These are phyloP conservation scores for Ochropleura leucogaster DNA, from an alignment of 2,888 invertebrate species.

Conservation along the genomic window DNA sequence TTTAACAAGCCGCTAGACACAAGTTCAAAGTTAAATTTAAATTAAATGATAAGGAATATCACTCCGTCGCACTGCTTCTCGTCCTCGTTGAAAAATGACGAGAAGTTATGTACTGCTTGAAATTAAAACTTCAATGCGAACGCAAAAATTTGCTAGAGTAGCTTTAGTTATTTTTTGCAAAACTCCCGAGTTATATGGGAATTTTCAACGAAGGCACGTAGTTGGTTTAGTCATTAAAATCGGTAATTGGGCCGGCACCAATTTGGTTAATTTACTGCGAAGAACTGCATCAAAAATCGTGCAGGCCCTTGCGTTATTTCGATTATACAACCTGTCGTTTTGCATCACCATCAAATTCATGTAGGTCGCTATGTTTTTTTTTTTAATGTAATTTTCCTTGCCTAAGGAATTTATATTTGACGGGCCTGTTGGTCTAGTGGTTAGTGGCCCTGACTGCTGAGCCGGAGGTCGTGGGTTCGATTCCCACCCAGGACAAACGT, in stretches of 20 bases:
- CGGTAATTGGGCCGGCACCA: conserved; percentile 19
- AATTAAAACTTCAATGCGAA: conserved; percentile 22
- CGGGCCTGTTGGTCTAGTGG: no score
- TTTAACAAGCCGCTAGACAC: conserved; percentile 41
- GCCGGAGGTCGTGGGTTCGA: no score
- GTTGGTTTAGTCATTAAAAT: conserved; percentile 34
- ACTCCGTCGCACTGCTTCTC: conserved; percentile 26
- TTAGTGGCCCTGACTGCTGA: no score
- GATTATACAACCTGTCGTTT: no score
- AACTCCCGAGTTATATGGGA: conserved; percentile 10
- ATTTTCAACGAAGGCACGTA: not conserved
- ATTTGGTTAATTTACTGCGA: conserved; percentile 22
- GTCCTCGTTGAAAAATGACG: conserved; percentile 19
- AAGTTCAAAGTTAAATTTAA: conserved; percentile 41
- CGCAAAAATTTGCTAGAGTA: not conserved
- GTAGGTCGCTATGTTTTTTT: no score
- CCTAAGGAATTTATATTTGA: no score
- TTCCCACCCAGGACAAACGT: no score
- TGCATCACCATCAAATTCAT: no score
- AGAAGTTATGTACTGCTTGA: conserved; percentile 22
- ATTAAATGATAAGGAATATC: conserved; percentile 49
- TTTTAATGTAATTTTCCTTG: no score
- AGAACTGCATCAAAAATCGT: conserved; percentile 8
- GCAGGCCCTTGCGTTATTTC: not conserved
- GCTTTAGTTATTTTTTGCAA: conserved; percentile 12